Base-by-base conservation (phyloP, 2,888 invertebrate genomes). In the Drosophila greeni region DNA sequence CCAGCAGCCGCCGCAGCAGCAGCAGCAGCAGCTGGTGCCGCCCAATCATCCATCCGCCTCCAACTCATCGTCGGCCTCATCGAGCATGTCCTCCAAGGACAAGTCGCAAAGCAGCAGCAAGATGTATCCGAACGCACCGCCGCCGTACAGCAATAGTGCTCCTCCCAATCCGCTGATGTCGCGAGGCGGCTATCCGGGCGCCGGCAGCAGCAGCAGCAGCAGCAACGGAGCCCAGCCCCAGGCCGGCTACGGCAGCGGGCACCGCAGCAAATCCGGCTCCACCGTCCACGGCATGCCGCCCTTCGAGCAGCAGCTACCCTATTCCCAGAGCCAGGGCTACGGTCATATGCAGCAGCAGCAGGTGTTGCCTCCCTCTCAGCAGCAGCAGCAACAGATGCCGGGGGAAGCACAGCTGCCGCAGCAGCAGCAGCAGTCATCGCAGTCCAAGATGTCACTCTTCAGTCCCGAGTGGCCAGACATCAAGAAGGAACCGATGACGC, bases 391-490 rank as follows among this genome's bases (percentile, higher is more conserved):
- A 42, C 69, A 72, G 23, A 58, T 70, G 33, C 61, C 56, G 37
- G 66, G 55, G 62, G 53, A 54, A 9, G 86, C 20, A 86, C 39
- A 39, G 39, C 8, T 33, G 1, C 23, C 29, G 11, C 29, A 29
- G 12, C 42, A 42, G 12, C 52, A 26, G 12, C 52, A 26, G 26
- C 37, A n/a, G 12, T 39, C 45, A 18, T 48, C 73, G 7, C 62
- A 66, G 51, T 64, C 59, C 37, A 70, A 82, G 72, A 76, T 73
- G 9, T 89, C 89, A 0, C 80, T 89, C 61, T 89, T 89, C 60
- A 89, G 89, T 65, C 88, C 89, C 12, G 89, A 89, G 52, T 88
- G 87, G 86, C 86, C 77, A 58, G 88, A 88, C n/a, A 70, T 83
- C 2, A 88, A 87, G 56, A 73, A 76, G 65, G 75, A 84, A 18